phyloP scores from a whole-genome alignment of 1,140 invertebrate genomes.

The Drosophila saltans region DNA sequence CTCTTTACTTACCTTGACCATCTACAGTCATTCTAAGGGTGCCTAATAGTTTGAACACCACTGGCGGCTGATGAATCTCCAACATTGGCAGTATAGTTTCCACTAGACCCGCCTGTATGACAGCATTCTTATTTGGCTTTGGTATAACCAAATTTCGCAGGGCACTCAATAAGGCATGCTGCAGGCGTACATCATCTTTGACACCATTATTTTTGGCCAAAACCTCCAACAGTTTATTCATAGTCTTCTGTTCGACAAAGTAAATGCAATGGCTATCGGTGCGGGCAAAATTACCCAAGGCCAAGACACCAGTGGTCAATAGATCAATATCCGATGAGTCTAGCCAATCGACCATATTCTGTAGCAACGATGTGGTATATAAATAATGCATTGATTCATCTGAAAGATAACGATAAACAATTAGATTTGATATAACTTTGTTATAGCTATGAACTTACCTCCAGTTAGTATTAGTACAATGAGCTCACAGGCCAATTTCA shows the following conservation, averaged over 20 bases:
- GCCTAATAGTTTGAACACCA: slow-evolving; percentile 94
- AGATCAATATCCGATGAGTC: slow-evolving; percentile 89
- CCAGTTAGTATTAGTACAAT: slow-evolving; percentile 93
- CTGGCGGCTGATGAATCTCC: slow-evolving; percentile 89
- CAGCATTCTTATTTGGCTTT: slow-evolving; percentile 88
- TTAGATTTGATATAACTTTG: not conserved
- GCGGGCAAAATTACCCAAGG: slow-evolving; percentile 95
- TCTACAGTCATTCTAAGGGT: slow-evolving; percentile 93
- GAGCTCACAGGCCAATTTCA: slow-evolving; percentile 93
- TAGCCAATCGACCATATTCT: slow-evolving; percentile 90
- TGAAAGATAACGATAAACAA: slow-evolving; percentile 70
- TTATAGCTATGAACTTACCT: slow-evolving; percentile 84
- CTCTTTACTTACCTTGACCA: slow-evolving; percentile 87
- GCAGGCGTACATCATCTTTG: slow-evolving; percentile 88
- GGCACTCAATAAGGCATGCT: slow-evolving; percentile 92
- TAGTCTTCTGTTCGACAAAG: slow-evolving; percentile 91
- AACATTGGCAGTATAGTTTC: slow-evolving; percentile 89
- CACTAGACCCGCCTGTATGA: slow-evolving; percentile 89
- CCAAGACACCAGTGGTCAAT: slow-evolving; percentile 91
- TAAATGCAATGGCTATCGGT: slow-evolving; percentile 92
- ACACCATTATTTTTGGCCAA: slow-evolving; percentile 85
- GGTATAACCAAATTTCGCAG: slow-evolving; percentile 93
- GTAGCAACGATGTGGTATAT: slow-evolving; percentile 85
- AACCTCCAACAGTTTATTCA: slow-evolving; percentile 88
- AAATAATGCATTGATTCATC: slow-evolving; percentile 94